A percentile compares a stretch with the other conserved stretches of the same genome.
phyloP scores from a whole-genome alignment of 2,797 vertebrate species.

The Tarsius wallacei region DNA sequence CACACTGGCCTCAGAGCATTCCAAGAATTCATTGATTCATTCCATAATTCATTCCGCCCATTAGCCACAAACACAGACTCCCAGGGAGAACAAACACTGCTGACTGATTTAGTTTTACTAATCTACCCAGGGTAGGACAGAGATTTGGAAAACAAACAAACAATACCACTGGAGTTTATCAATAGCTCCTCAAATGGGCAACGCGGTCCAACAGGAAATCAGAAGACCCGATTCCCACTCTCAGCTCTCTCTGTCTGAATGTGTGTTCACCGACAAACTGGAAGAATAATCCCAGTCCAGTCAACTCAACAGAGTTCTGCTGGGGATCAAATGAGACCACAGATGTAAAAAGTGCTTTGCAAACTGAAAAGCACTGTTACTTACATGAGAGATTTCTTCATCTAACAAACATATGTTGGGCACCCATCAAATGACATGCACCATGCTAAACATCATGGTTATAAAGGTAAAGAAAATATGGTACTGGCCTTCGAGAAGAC shows the following conservation, averaged over 20 bases:
- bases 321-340: background rate
- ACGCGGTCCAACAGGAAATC: too few species aligned
- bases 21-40: conserved; percentile 12
- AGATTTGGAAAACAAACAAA: background rate
- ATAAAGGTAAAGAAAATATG: background rate
- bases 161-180: background rate
- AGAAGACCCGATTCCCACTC: fast-evolving
- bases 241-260: background rate
- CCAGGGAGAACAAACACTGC: background rate
- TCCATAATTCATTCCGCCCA: background rate
- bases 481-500: background rate
- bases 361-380: background rate
- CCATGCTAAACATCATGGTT: background rate
- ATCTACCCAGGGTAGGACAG: background rate
- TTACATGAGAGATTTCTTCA: background rate
- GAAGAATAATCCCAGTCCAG: background rate
- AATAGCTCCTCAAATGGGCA: background rate
- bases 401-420: background rate
- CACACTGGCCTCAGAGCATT: background rate
- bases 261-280: background rate
- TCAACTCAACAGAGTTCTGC: background rate
- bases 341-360: background rate
- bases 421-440: background rate
- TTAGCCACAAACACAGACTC: background rate
- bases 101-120: background rate